Conservation (phyloP, 1,140 invertebrate genomes). For the Leptinotarsa defecta region DNA sequence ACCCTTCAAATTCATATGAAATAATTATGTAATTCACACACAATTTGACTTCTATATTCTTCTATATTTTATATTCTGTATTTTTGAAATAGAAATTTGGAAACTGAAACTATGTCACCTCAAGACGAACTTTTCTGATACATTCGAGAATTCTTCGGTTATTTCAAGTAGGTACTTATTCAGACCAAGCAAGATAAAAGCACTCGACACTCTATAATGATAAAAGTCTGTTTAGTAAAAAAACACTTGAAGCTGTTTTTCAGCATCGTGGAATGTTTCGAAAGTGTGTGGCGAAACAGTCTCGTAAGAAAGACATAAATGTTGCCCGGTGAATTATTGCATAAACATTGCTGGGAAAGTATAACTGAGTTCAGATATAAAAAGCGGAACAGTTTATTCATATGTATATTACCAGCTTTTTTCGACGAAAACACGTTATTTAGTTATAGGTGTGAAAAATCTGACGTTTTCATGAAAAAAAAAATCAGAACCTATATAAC, state of each 20-base stretch:
- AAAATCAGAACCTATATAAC: no score
- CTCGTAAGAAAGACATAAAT: slow-evolving; percentile 1
- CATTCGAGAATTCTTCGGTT: neutral
- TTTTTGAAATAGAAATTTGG: no score
- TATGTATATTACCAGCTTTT: no score
- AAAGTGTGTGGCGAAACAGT: neutral
- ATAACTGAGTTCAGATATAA: neutral
- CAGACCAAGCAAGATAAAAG: slow-evolving; percentile 4
- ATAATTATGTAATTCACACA: no score
- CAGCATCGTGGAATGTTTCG: neutral
- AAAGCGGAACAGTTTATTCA: no score
- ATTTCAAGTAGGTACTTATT: neutral
- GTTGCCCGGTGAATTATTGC: neutral
- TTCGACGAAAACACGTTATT: no score
- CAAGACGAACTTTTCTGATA: neutral
- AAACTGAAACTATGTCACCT: no score
- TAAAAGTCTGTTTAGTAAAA: slow-evolving; percentile 4
- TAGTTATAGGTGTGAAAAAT: no score
- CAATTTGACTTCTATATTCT: no score
- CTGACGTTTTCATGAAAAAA: no score
- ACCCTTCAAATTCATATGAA: no score
- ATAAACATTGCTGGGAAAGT: slow-evolving; percentile 6
- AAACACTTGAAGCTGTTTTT: slow-evolving; percentile 2
- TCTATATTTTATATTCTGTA: no score
- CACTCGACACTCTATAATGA: neutral